A percentile compares a stretch with the other conserved stretches of the same genome.
phyloP scores from a whole-genome alignment of 2,888 invertebrate genomes.

The Podotricha telesiphe region DNA sequence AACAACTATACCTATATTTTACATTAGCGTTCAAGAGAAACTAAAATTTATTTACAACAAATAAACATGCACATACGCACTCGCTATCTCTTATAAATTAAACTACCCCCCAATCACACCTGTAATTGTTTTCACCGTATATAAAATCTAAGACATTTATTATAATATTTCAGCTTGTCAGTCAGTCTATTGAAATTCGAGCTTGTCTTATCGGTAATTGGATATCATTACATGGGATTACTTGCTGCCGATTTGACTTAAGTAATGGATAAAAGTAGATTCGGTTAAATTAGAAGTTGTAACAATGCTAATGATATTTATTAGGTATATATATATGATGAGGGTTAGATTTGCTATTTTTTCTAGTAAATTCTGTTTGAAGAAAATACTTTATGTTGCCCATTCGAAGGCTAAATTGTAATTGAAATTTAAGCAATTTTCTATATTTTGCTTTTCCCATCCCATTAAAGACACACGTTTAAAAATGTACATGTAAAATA shows the following conservation, averaged over 20 bases:
- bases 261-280: constrained; percentile 38
- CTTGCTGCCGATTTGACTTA: constrained; percentile 51
- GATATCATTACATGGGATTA: constrained; percentile 67
- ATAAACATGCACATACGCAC: not conserved
- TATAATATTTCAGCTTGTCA: constrained; percentile 79
- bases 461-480: too few relatives aligned
- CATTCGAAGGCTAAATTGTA: too few relatives aligned
- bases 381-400: too few relatives aligned
- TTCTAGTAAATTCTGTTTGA: not conserved
- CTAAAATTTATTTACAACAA: too few relatives aligned
- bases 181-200: constrained; percentile 77
- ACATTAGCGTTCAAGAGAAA: too few relatives aligned
- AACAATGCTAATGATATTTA: constrained; percentile 17
- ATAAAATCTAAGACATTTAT: constrained; percentile 76
- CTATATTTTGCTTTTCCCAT: too few relatives aligned
- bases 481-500: too few relatives aligned
- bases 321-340: not conserved
- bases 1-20: too few relatives aligned
- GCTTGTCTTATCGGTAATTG: constrained; percentile 81
- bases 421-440: too few relatives aligned
- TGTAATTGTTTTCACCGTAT: constrained; percentile 73
- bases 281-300: constrained; percentile 6
- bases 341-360: not conserved
- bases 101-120: constrained; percentile 45
- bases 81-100: constrained; percentile 45